These are phyloP conservation scores for Ypsolopha scabrella DNA, from an alignment of 2,888 invertebrate species.

Conservation along the genomic window DNA sequence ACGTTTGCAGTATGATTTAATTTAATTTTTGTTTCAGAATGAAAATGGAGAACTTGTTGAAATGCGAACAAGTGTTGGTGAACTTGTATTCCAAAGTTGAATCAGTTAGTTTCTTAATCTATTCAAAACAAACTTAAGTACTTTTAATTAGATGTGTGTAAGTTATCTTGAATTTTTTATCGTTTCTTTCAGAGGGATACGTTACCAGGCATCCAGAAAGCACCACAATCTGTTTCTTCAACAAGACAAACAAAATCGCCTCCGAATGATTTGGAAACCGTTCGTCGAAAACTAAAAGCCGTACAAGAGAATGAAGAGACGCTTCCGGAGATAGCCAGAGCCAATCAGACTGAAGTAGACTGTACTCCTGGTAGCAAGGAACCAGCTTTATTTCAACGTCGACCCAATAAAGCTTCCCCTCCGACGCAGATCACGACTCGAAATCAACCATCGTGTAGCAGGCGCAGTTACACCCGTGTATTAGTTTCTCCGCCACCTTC, in stretches of 20 bases:
- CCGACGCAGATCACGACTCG: neutral
- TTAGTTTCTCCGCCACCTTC: slow-evolving; percentile 34
- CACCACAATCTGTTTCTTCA: slow-evolving; percentile 15
- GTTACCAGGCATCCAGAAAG: slow-evolving; percentile 15
- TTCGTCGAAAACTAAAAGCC: slow-evolving; percentile 45
- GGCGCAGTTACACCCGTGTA: slow-evolving; percentile 47
- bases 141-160: slow-evolving; percentile 1
- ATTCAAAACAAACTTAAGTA: slow-evolving; percentile 4
- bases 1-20: neutral
- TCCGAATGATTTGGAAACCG: slow-evolving; percentile 27
- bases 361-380: slow-evolving; percentile 49
- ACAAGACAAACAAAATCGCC: too few species aligned
- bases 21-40: slow-evolving; percentile 57
- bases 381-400: slow-evolving; percentile 52
- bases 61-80: slow-evolving; percentile 76
- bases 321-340: slow-evolving; percentile 47
- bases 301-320: slow-evolving; percentile 30
- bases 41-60: slow-evolving; percentile 75
- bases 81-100: slow-evolving; percentile 76
- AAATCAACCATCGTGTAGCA: slow-evolving; percentile 12
- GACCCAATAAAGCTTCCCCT: slow-evolving; percentile 32
- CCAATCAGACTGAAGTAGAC: slow-evolving; percentile 35
- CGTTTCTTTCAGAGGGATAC: slow-evolving; percentile 37
- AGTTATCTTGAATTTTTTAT: neutral
- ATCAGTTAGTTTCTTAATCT: slow-evolving; percentile 47